These are phyloP conservation scores for Dendroctonus ponderosae DNA, from an alignment of 1,140 invertebrate genomes.

Conservation along the genomic window DNA sequence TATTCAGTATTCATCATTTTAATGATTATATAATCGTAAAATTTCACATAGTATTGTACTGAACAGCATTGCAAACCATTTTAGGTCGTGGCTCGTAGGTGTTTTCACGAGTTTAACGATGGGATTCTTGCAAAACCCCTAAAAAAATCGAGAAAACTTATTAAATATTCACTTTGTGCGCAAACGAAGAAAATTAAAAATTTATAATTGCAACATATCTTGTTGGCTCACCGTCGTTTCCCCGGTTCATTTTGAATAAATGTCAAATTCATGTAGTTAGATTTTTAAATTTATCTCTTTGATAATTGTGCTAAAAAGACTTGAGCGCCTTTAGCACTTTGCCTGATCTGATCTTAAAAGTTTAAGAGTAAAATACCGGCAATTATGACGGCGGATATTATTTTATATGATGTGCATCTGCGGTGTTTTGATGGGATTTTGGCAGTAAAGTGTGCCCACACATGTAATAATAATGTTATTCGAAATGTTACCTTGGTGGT, in stretches of 20 bases:
- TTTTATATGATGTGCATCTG: slow-evolving; percentile 10
- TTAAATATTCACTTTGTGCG: slow-evolving; percentile 21
- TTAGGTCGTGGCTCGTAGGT: slow-evolving; percentile 11
- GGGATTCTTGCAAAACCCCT: slow-evolving; percentile 19
- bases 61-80: slow-evolving; percentile 5
- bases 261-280: slow-evolving; percentile 25
- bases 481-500: too few species aligned
- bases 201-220: slow-evolving; percentile 23
- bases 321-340: slow-evolving; percentile 4
- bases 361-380: slow-evolving; percentile 3
- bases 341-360: slow-evolving; percentile 10
- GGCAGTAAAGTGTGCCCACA: slow-evolving; percentile 17
- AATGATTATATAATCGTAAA: slow-evolving; percentile 1
- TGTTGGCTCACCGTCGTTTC: slow-evolving; percentile 2
- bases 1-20: too few species aligned
- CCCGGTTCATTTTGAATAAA: slow-evolving; percentile 13
- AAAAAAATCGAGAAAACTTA: slow-evolving; percentile 17
- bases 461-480: not conserved
- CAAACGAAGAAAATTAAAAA: slow-evolving; percentile 19
- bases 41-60: not conserved
- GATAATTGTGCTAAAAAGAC: slow-evolving; percentile 10
- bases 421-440: slow-evolving; percentile 1
- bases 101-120: slow-evolving; percentile 12
- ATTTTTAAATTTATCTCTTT: slow-evolving; percentile 19
- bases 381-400: slow-evolving; percentile 8